Conservation (phyloP, 2,113 vertebrate genomes). For the Notarius quadriscutis region DNA sequence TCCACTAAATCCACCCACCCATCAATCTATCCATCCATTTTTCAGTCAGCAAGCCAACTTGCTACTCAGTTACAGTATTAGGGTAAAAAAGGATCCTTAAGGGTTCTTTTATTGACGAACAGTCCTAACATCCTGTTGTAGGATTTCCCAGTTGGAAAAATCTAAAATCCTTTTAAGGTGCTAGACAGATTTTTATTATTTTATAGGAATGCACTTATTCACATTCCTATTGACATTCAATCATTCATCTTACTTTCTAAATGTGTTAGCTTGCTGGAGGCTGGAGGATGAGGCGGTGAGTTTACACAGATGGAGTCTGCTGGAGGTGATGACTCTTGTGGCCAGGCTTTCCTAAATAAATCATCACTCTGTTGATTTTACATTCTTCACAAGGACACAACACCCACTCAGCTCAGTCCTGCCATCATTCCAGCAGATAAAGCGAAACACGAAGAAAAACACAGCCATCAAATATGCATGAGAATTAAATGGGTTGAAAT, state of each 20-base stretch:
- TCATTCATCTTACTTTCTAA: not conserved
- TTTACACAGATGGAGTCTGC: not conserved
- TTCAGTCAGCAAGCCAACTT: not conserved
- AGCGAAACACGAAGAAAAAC: not conserved
- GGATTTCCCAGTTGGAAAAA: not conserved
- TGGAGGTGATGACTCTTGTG: not conserved
- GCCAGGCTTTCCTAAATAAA: not conserved
- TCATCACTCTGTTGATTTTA: conserved; percentile 9
- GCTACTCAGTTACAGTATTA: not conserved
- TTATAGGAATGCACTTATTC: not conserved
- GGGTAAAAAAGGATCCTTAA: not conserved
- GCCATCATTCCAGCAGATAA: not conserved
- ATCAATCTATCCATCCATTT: not conserved
- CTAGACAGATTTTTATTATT: too few species aligned
- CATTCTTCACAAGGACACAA: not conserved
- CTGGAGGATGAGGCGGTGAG: not conserved
- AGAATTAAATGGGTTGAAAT: conserved; percentile 47
- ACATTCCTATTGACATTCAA: not conserved
- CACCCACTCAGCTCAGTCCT: not conserved
- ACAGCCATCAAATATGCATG: conserved; percentile 36
- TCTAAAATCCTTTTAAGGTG: not conserved
- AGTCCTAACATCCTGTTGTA: not conserved
- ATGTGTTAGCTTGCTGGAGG: not conserved
- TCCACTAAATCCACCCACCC: not conserved
- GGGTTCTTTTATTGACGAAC: not conserved